Evolutionary conservation across 1,140 invertebrate genomes (phyloP), one percentile per base, ranked within the genome.

Genomic region (Drosophila oshimai): DNA sequence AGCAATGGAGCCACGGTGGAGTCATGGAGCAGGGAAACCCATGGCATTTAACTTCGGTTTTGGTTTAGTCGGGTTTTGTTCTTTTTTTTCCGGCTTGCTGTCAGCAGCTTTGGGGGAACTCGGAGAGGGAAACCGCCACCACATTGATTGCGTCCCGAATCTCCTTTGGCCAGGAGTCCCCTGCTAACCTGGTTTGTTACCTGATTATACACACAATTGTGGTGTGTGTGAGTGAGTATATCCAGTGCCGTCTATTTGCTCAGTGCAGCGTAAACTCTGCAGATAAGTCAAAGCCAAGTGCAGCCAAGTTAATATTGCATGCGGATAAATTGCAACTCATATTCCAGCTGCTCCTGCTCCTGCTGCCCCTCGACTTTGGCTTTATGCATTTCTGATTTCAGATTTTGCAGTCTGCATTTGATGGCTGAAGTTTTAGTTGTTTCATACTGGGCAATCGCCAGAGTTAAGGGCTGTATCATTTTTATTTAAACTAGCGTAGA

Each of bases 231-330:
- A 36, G 50, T n/a, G n/a, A n/a, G n/a, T n/a, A n/a, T n/a, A n/a
- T 33, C 37, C 36, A 26, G 53, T 71, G 53, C 65, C 51, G 67
- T 71, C 54, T 71, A 71, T 64, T 57, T 86, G 81, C 37, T 67
- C 80, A 87, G 71, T 60, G 72, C 71, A 84, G 76, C 81, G 80
- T 87, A 73, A 87, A 76, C 37, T 55, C 61, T 22, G 41, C 37
- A 84, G 80, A 84, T 84, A 84, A 84, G 81, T 87, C 81, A 83
- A 62, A 86, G 75, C 72, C 75, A 72, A 72, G 60, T 72, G 70
- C 80, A 75, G 71, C 45, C 47, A 72, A 87, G 51, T 74, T 84
- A 73, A 84, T 74, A 78, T 74, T 62, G 61, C 58, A 67, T 60
- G 45, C 18, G 61, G 77, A 67, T 71, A 54, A 71, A 49, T 80